Evolutionary conservation across 2,888 invertebrate genomes (phyloP).

Genomic region (Andrena bucephala): DNA sequence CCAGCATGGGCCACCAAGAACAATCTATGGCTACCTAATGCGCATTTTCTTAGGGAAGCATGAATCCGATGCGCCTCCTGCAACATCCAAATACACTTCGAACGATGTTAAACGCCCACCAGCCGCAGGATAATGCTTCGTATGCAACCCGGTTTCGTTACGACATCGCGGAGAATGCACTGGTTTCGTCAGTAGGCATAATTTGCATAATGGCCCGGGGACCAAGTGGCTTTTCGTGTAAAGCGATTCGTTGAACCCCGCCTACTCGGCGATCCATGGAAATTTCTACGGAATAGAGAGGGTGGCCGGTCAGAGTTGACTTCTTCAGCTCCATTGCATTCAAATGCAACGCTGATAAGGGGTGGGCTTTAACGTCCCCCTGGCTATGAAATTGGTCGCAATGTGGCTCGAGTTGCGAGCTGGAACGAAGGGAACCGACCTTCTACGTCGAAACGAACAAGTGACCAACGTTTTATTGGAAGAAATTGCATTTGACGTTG

Average conservation of each 20-base stretch:
- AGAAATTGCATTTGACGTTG: too few species aligned
- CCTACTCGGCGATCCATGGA: constrained; percentile 17
- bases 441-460: background rate
- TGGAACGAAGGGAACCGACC: background rate
- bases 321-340: constrained; percentile 45
- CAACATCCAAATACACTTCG: constrained; percentile 14
- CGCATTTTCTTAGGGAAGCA: background rate
- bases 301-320: background rate
- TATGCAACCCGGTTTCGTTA: constrained; percentile 6
- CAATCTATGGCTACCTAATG: too few species aligned
- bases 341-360: constrained; percentile 40
- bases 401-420: background rate
- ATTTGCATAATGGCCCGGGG: constrained; percentile 49
- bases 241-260: constrained; percentile 35
- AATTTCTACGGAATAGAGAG: constrained; percentile 16
- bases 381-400: constrained; percentile 20
- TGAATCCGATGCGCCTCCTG: background rate
- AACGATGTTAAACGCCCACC: background rate
- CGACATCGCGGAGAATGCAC: background rate
- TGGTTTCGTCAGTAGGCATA: constrained; percentile 13
- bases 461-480: background rate
- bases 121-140: background rate
- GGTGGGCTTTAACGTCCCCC: constrained; percentile 15
- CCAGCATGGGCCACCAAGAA: too few species aligned
- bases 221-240: constrained; percentile 33